Base-by-base conservation (phyloP, 2,797 vertebrate genomes). In the Gymnothorax reevesii region DNA sequence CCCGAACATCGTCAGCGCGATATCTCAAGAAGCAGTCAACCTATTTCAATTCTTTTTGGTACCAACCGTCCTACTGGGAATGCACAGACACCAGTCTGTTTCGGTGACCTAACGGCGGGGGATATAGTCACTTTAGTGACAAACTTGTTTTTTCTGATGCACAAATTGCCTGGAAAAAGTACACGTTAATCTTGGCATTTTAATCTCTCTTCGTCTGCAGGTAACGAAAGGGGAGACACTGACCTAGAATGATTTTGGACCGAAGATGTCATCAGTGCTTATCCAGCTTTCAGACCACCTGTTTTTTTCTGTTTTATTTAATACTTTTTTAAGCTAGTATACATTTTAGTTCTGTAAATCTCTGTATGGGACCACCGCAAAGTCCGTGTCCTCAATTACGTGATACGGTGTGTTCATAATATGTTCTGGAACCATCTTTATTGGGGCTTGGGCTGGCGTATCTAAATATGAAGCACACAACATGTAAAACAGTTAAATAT, bases 141-240 rank as follows among this genome's bases (percentile, higher is more conserved):
- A n/a, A n/a, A n/a, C n/a, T 15, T 55, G 52, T 5, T 80, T 55
- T 80, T 20, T 77, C 73, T 77, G 42, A 77, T 49, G 15, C 20
- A 49, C 8, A 42, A 69, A 52, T 12, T 20, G 25, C 52, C 71
- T 73, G 71, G n/a, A 69, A 69, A 73, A 73, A 12, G 10, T 69
- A 27, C 3, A 27, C 22, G 5, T 80, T 17, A 77, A 8, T 13
- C 10, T 52, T 7, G 17, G 4, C 15, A 80, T 25, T n/a, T 57
- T 4, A 82, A 57, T 83, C n/a, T 55, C 49, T 87, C 0, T 88
- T 84, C 94, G 71, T 91, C 87, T 90, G 33, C 92, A 96, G 96
- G 96, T 96, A 89, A 96, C 96, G 86, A 96, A 96, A 90, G 96
- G 96, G 25, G 95, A 96, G 91, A 96, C 95, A 1, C 93, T 96